Evolutionary conservation across 2,797 vertebrate species (phyloP), one percentile per base, ranked within the genome.

Genomic region (Tauraco hartlaubi): DNA sequence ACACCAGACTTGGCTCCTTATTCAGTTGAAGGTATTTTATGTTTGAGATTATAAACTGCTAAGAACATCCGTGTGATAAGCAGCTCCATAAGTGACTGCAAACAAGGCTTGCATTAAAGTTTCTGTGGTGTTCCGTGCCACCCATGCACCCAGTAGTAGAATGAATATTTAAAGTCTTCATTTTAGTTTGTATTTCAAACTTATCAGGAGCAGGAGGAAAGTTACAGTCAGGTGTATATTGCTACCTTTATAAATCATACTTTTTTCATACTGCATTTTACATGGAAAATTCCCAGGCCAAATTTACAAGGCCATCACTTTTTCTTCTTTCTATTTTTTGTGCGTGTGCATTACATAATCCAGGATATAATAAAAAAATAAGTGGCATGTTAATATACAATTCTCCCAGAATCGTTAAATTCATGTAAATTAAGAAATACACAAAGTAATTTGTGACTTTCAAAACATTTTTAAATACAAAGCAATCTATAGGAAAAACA

Each of bases 151-250:
- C 20, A 67, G 25, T 19, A 43, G 13, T 52, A 66, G 5, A 31
- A 7, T 44, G 39, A 87, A 54, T 28, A 63, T 55, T 35, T 41
- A 31, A 85, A 69, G 7, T 56, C 5, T 58, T 72, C 1, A 13
- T 33, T 72, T 82, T 61, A 22, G 3, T 82, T 72, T 68, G 22
- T 22, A 19, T 58, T 79, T 14, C 23, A 74, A 58, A 66, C 1
- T 5, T 29, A 16, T 1, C 35, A 4, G 5, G 7, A 9, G 3
- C 2, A 2, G 2, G 8, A 4, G 2, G 1, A 7, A 76, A 56
- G 5, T 39, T 79, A 7, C 15, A 35, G 26, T 43, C 8, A 18
- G 15, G 9, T 66, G 5, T 13, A 5, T 16, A 19, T 44, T 28
- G 11, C 2, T 43, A 9, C 2, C 35, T 62, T 69, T 26, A 33